Base-by-base conservation (phyloP, 2,888 invertebrate genomes). In the Carabus problematicus region DNA sequence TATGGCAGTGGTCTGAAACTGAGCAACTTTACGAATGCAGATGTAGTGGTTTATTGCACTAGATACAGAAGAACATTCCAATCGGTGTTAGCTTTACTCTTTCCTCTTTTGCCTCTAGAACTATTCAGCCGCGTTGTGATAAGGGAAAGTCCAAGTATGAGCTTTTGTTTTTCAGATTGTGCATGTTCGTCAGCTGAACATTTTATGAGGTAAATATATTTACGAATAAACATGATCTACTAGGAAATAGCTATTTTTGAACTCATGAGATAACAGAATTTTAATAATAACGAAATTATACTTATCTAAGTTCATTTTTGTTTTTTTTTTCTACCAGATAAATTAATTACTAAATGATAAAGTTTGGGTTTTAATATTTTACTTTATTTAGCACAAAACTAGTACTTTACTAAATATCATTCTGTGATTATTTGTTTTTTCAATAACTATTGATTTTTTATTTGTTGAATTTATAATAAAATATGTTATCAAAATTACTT, bases 61-160 rank as follows among this genome's bases (percentile, higher is more conserved):
- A 87, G 92, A 49, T 95, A 94, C 79, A 82, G 95, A 0, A 86
- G 98, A 75, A 97, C 97, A 14, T 94, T 93, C 77, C 97, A 97
- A 82, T 96, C 96, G 75, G 91, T 93, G 0, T 84, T 94, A 74
- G 94, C 94, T 0, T 85, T 94, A 73, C 79, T 93, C 2, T 92
- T 88, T 77, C 87, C 90, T 0, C 85, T 94, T 72, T 82, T 94
- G 43, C 88, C 90, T 2, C 81, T 84, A 1, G 90, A 91, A 68
- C 85, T 89, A 60, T 83, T 90, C 75, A 82, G 88, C 8, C 88
- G 88, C 67, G 82, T 94, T 4, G 85, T 85, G 29, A 86, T 95
- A 11, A 83, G 87, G 8, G 94, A 94, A 80, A 90, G 91, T 62
- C 91, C 92, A 76, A 92, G 92, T 77, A 89, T 93, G 78, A 87